Evolutionary conservation across 1,140 invertebrate genomes (phyloP).

Genomic region (Ceratoteleas bidentatus): DNA sequence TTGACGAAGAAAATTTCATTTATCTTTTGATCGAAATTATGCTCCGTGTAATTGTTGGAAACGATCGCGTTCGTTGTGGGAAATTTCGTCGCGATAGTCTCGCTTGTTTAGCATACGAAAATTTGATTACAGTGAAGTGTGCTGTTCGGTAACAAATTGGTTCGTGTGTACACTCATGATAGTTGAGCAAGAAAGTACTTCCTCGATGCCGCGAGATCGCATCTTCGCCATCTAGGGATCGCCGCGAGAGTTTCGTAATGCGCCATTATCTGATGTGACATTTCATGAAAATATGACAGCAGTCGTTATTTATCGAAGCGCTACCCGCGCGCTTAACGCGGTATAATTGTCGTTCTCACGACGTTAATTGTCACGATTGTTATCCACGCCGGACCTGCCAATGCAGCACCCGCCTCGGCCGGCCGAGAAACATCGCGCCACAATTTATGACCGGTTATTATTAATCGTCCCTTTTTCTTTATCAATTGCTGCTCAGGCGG

Average conservation of each 20-base stretch:
- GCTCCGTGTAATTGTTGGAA: too few species aligned
- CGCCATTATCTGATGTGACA: conserved; percentile 75
- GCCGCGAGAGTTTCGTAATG: conserved; percentile 64
- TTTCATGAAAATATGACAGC: conserved; percentile 76
- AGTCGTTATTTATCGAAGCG: conserved; percentile 69
- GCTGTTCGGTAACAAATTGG: conserved; percentile 5
- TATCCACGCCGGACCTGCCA: conserved; percentile 65
- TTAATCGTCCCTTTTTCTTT: conserved; percentile 45
- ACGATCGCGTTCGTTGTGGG: too few species aligned
- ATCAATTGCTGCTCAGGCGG: conserved; percentile 14
- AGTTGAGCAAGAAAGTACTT: conserved; percentile 28
- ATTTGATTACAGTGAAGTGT: background rate
- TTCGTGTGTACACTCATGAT: conserved; percentile 5
- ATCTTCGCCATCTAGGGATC: conserved; percentile 31
- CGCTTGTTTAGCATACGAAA: background rate
- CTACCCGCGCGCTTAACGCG: conserved; percentile 50
- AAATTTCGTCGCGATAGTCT: too few species aligned
- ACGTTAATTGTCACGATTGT: conserved; percentile 76
- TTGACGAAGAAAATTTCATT: too few species aligned
- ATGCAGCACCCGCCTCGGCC: conserved; percentile 36
- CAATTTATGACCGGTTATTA: conserved; percentile 59
- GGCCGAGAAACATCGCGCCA: conserved; percentile 44
- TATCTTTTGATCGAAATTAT: too few species aligned
- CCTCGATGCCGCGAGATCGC: conserved; percentile 21
- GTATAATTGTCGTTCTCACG: conserved; percentile 75